Evolutionary conservation across 2,888 invertebrate species (phyloP).

Genomic region (Orthonevra nobilis): DNA sequence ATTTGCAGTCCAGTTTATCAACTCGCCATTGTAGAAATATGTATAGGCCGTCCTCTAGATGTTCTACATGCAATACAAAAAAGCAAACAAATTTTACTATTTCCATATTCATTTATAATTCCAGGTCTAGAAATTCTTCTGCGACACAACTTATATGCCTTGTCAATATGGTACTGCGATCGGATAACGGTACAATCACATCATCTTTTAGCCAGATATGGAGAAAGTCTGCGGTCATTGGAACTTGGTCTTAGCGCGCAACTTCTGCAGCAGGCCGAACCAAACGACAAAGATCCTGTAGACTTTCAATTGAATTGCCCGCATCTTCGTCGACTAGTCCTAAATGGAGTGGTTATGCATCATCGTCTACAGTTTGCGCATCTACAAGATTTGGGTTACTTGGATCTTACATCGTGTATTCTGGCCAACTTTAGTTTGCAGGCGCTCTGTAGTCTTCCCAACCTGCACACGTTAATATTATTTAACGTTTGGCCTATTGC

Average conservation of each 20-base stretch:
- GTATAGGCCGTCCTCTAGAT: too few species aligned
- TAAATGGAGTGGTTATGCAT: constrained; percentile 79
- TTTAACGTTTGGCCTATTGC: constrained; percentile 87
- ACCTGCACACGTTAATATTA: constrained; percentile 87
- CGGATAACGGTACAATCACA: constrained; percentile 84
- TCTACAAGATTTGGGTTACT: constrained; percentile 76
- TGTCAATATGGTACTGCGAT: constrained; percentile 89
- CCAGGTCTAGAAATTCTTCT: constrained; percentile 83
- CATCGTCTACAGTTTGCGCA: constrained; percentile 77
- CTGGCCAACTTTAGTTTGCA: constrained; percentile 79
- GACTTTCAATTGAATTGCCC: constrained; percentile 82
- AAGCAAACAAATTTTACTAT: too few species aligned
- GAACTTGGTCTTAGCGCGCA: constrained; percentile 86
- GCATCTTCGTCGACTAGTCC: constrained; percentile 77
- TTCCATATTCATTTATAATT: constrained; percentile 5
- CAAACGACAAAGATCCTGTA: constrained; percentile 82
- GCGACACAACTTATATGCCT: constrained; percentile 86
- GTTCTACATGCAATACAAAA: too few species aligned
- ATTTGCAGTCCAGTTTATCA: too few species aligned
- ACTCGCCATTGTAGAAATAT: too few species aligned
- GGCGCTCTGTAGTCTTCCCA: constrained; percentile 83
- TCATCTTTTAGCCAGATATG: constrained; percentile 85
- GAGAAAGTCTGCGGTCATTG: constrained; percentile 85
- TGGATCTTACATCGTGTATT: constrained; percentile 79
- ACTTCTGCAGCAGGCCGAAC: constrained; percentile 82